phyloP scores from a whole-genome alignment of 2,888 invertebrate species.

The Craniophora ligustri region DNA sequence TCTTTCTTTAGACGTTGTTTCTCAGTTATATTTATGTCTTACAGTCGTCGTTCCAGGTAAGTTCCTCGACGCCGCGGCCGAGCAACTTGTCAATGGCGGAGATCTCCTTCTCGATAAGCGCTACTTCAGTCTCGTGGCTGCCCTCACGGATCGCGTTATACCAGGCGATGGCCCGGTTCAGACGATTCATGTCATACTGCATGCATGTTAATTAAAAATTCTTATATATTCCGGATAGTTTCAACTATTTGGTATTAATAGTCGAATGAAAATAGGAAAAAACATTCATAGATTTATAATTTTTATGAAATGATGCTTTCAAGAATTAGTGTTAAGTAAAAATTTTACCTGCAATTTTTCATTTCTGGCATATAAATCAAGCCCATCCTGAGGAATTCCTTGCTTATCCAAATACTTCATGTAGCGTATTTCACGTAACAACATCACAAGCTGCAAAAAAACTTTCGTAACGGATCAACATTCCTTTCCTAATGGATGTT shows the following conservation, averaged over 20 bases:
- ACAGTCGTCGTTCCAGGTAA: constrained; percentile 96
- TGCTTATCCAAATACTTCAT: constrained; percentile 91
- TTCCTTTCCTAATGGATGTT: too few relatives aligned
- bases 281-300: too few relatives aligned
- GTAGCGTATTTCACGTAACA: constrained; percentile 95
- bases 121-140: constrained; percentile 93
- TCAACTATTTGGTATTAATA: too few relatives aligned
- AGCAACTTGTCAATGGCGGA: constrained; percentile 92
- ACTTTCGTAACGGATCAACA: too few relatives aligned
- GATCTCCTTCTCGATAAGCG: constrained; percentile 93
- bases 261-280: too few relatives aligned
- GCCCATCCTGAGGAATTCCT: constrained; percentile 89
- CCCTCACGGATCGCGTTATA: constrained; percentile 94
- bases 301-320: too few relatives aligned
- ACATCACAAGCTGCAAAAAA: constrained; percentile 89
- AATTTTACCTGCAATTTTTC: constrained; percentile 90
- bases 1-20: too few relatives aligned
- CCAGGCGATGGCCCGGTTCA: constrained; percentile 91
- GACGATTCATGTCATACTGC: constrained; percentile 87
- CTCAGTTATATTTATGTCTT: constrained; percentile 57
- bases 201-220: constrained; percentile 46
- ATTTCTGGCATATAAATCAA: constrained; percentile 90
- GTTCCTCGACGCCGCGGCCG: constrained; percentile 90
- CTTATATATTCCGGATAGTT: too few relatives aligned
- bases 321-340: neutral